These are phyloP conservation scores for Phylloscopus collybita DNA, from an alignment of 2,797 vertebrate species.

Conservation along the genomic window DNA sequence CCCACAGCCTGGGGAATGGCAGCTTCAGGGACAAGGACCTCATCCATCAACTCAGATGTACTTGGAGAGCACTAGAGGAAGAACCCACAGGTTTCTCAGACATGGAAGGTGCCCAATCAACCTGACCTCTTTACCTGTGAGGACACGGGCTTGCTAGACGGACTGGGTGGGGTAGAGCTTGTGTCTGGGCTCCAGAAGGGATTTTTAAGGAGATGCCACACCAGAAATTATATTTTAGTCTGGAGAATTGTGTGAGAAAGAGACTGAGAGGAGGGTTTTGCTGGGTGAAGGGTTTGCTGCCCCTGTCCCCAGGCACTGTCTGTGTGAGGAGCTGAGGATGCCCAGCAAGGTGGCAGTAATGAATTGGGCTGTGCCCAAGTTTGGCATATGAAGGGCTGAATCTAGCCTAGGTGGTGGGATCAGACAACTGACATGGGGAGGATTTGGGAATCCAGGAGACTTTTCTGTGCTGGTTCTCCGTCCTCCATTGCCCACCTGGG, in stretches of 20 bases:
- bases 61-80: not conserved
- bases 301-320: accelerated
- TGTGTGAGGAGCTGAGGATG: accelerated
- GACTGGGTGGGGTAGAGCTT: constrained; percentile 21
- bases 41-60: accelerated
- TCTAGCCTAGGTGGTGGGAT: not conserved
- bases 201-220: constrained; percentile 11
- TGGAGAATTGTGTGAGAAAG: not conserved
- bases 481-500: not conserved
- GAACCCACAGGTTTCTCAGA: not conserved
- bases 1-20: not conserved
- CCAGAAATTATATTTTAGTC: not conserved
- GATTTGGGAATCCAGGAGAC: not conserved
- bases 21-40: not conserved
- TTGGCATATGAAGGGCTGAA: not conserved
- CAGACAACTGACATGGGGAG: not conserved
- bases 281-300: not conserved
- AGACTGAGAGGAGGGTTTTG: not conserved
- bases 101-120: not conserved
- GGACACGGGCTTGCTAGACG: not conserved
- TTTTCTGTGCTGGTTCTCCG: not conserved
- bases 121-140: not conserved
- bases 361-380: not conserved
- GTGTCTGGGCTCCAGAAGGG: constrained; percentile 17
- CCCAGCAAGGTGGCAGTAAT: accelerated